These are phyloP conservation scores for Aplodontia rufa DNA, from an alignment of 2,113 vertebrate genomes.

Conservation along the genomic window DNA sequence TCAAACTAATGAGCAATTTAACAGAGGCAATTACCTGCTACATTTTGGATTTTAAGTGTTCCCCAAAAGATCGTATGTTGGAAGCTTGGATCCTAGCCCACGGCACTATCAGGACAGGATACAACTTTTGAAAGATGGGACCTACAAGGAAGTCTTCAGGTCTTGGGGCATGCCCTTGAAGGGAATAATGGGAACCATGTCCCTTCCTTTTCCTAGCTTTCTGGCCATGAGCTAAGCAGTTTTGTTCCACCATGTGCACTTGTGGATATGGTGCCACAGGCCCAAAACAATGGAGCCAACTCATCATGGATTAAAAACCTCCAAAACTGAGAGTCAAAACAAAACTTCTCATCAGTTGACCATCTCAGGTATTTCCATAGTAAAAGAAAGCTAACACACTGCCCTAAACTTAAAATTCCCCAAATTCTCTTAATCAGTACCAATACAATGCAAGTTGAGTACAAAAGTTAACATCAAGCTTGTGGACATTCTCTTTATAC, in stretches of 20 bases:
- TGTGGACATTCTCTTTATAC: background rate
- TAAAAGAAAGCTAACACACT: background rate
- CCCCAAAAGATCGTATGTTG: no score
- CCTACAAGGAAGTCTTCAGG: background rate
- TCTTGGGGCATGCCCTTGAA: background rate
- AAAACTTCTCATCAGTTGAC: background rate
- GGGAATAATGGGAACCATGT: no score
- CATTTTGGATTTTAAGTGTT: background rate
- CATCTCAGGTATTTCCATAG: background rate
- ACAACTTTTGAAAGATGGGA: background rate
- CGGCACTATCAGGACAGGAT: no score
- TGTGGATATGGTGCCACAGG: background rate
- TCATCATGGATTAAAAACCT: background rate
- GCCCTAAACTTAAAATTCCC: background rate
- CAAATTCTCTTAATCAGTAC: background rate
- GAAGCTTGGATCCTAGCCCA: background rate
- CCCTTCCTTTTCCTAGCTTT: background rate
- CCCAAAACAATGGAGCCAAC: background rate
- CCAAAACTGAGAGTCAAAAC: background rate
- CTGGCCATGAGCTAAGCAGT: background rate
- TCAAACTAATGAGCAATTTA: background rate
- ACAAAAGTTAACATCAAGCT: background rate
- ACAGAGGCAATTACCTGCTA: background rate
- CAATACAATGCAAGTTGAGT: background rate
- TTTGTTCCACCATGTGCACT: background rate